phyloP scores from a whole-genome alignment of 2,888 invertebrate genomes.

The Xylota sylvarum region DNA sequence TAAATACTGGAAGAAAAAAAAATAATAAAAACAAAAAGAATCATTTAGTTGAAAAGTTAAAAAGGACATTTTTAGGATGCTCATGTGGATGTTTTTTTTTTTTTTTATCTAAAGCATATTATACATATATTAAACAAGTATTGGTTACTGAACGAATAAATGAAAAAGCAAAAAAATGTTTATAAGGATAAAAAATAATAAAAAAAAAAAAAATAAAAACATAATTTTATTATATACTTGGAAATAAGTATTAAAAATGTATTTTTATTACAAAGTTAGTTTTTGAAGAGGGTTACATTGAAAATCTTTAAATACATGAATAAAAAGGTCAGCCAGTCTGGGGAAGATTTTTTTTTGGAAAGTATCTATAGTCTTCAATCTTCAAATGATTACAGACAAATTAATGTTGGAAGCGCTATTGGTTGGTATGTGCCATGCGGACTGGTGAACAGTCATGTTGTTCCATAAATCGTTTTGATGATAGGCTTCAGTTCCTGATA shows the following conservation, averaged over 20 bases:
- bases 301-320: too few species aligned
- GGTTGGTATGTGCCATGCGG: too few species aligned
- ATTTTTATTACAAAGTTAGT: neutral
- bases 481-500: too few species aligned
- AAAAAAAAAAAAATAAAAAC: conserved; percentile 33
- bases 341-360: too few species aligned
- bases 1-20: neutral
- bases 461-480: too few species aligned
- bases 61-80: conserved; percentile 5
- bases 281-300: too few species aligned
- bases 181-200: conserved; percentile 44
- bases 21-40: too few species aligned
- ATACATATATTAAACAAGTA: conserved; percentile 10
- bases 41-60: neutral
- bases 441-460: too few species aligned
- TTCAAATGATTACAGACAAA: too few species aligned
- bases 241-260: conserved; percentile 27
- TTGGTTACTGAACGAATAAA: conserved; percentile 16
- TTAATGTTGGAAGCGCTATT: too few species aligned
- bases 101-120: conserved; percentile 22
- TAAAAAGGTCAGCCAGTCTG: too few species aligned
- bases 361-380: too few species aligned
- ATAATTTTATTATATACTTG: conserved; percentile 45
- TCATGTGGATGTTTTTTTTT: neutral
- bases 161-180: conserved; percentile 9